Evolutionary conservation across 2,797 vertebrate species (phyloP).

Genomic region (Sebastes hubbsi): DNA sequence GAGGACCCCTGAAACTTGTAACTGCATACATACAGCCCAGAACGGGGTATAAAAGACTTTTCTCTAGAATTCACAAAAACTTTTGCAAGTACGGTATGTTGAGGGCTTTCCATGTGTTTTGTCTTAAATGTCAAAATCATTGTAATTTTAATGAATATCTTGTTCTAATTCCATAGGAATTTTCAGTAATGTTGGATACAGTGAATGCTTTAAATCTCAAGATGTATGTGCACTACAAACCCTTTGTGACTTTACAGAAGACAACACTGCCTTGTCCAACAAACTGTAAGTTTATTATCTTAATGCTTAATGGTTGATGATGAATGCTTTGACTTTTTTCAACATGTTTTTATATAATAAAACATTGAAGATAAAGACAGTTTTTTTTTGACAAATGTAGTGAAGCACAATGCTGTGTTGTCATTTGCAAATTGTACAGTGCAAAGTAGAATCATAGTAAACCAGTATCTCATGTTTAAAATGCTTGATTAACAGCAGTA

Average conservation of each 20-base stretch:
- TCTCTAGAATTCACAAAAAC: not conserved
- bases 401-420: constrained; percentile 17
- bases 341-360: constrained; percentile 20
- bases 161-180: not conserved
- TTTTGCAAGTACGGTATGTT: not conserved
- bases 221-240: not conserved
- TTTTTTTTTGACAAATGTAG: constrained; percentile 21
- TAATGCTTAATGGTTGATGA: constrained; percentile 28
- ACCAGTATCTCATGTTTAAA: constrained; percentile 26
- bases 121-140: not conserved
- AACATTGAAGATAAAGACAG: constrained; percentile 27
- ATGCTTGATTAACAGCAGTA: constrained; percentile 38
- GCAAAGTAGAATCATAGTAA: constrained; percentile 23
- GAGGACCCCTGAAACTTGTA: not conserved
- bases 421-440: constrained; percentile 31
- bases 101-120: not conserved
- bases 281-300: constrained; percentile 54
- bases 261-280: constrained; percentile 12
- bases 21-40: not conserved
- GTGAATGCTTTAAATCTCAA: not conserved
- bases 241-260: constrained; percentile 22
- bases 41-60: not conserved
- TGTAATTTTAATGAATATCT: not conserved
- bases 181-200: not conserved
- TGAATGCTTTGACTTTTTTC: not conserved